phyloP scores from a whole-genome alignment of 2,888 invertebrate species.

The Seira sanloemensis region DNA sequence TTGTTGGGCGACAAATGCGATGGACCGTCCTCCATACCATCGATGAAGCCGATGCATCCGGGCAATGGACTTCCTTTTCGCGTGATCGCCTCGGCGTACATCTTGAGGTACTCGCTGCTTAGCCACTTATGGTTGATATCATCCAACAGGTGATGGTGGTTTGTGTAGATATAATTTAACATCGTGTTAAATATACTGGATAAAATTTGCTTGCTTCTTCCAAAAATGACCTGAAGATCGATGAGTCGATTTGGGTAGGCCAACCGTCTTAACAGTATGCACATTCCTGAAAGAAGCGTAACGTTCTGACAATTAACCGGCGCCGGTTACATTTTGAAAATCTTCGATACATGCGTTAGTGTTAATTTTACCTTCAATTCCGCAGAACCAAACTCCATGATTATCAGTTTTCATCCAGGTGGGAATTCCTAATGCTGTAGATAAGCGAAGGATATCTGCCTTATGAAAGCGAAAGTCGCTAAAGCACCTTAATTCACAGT shows the following conservation, averaged over 20 bases:
- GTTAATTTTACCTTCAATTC: not conserved
- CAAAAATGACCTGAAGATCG: not conserved
- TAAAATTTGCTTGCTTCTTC: not conserved
- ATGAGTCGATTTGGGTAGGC: not conserved
- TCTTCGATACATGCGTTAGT: not conserved
- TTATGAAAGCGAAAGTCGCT: not conserved
- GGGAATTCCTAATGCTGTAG: not conserved
- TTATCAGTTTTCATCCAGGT: not conserved
- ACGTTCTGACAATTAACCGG: not conserved
- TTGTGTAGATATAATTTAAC: not conserved
- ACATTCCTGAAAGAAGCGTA: not conserved
- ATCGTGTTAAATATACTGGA: conserved; percentile 9
- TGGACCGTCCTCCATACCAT: conserved; percentile 18
- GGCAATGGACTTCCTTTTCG: not conserved
- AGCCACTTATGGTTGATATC: conserved; percentile 26
- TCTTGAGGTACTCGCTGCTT: not conserved
- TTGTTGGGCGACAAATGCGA: conserved; percentile 9
- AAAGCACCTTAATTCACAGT: not conserved
- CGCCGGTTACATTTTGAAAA: not conserved
- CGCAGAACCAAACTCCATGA: not conserved
- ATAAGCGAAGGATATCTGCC: not conserved
- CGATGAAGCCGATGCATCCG: conserved; percentile 26
- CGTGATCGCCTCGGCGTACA: not conserved
- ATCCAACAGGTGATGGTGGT: not conserved
- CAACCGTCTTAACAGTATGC: not conserved